Conservation (phyloP, 2,888 invertebrate genomes). For the Nemurella pictetii region DNA sequence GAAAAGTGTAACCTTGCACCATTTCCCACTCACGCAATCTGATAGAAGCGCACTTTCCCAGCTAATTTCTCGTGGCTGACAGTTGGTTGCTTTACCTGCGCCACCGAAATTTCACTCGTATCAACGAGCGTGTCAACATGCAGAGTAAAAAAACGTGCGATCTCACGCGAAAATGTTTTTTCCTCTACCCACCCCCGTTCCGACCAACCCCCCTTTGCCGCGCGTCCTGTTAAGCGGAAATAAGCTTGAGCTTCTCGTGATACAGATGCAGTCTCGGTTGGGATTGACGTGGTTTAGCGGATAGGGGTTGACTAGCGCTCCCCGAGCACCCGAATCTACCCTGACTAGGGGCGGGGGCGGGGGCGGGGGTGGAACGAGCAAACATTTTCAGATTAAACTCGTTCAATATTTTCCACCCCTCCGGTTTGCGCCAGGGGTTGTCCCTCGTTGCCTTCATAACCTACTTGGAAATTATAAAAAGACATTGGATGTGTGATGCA, state of each 20-base stretch:
- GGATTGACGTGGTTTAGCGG: conserved; percentile 5
- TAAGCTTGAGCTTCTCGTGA: not conserved
- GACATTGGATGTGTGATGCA: conserved; percentile 3
- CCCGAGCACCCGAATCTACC: too few species aligned
- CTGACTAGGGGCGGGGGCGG: not conserved
- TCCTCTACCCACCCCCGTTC: too few species aligned
- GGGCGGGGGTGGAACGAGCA: not conserved
- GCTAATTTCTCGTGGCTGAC: too few species aligned
- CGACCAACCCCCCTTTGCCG: too few species aligned
- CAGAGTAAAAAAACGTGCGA: not conserved
- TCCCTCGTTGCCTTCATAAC: conserved; percentile 6
- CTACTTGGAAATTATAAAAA: conserved; percentile 18
- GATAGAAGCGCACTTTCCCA: too few species aligned
- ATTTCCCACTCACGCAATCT: too few species aligned
- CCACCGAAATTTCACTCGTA: not conserved
- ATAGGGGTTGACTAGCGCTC: not conserved
- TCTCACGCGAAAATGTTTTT: conserved; percentile 2
- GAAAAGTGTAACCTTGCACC: too few species aligned
- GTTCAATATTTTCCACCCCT: not conserved
- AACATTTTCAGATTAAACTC: conserved; percentile 6
- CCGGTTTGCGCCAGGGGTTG: not conserved
- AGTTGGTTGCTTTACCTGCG: not conserved
- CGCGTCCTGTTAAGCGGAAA: conserved; percentile 9
- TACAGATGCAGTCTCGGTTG: not conserved
- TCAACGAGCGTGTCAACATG: not conserved